Evolutionary conservation across 1,140 invertebrate genomes (phyloP), one percentile per base, ranked within the genome.

Genomic region (Polypedilum pembai): DNA sequence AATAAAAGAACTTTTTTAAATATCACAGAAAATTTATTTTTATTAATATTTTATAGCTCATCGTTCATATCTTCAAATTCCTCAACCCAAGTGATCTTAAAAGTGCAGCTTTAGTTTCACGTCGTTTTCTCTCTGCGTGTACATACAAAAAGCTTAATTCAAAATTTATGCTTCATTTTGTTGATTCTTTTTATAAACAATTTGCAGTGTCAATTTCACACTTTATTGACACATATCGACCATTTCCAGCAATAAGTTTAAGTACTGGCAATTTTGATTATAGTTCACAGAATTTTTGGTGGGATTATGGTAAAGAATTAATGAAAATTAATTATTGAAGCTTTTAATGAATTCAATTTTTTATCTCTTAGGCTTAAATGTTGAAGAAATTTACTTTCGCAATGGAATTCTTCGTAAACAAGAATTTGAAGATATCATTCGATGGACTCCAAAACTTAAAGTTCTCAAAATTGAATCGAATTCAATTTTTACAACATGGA

Each of bases 21-120:
- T n/a, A n/a, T n/a, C n/a, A n/a, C n/a, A n/a, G n/a, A n/a, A n/a
- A n/a, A n/a, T n/a, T n/a, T n/a, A n/a, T n/a, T n/a, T n/a, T n/a
- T n/a, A n/a, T n/a, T n/a, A n/a, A n/a, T n/a, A n/a, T n/a, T 66
- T 69, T 69, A 8, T 20, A 69, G 65, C n/a, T 69, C 65, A 69
- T 69, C 17, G 18, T 69, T 69, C 65, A 69, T 10, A 69, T 69
- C 5, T 69, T 69, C 4, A 69, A 69, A 12, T 69, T 69, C 17
- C 18, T 69, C 8, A 69, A 69, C 12, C 17, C 65, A 21, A 69
- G 65, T 69, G 65, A 69, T 5, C 10, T 69, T 5, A 69, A 69
- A 18, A 20, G 20, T 21, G 65, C 10, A 20, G 65, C 65, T 18
- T 21, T 69, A 18, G 65, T 69, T 7, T 69, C 17, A 18, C 65